Base-by-base conservation (phyloP, 1,140 invertebrate species). In the Atta texana region DNA sequence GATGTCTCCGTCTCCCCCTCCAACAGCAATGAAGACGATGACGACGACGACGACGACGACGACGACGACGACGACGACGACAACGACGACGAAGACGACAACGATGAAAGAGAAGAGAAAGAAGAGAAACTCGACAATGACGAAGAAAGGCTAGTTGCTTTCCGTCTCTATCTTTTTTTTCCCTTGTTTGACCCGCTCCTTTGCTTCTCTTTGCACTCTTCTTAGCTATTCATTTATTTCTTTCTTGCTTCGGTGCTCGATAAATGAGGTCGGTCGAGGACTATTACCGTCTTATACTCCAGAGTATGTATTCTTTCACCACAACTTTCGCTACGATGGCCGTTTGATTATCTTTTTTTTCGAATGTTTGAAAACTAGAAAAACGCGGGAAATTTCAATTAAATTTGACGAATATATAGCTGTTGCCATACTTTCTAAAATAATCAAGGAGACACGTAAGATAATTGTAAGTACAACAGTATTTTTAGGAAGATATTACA, bases 1-100 rank as follows among this genome's bases (percentile, higher is more conserved):
- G 94, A 95, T 95, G 92, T 94, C 89, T 92, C 91, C 91, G 90
- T 93, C 90, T 86, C 2, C 57, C 82, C 66, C 75, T 59, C 75
- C 59, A 28, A 28, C 34, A 61, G 66, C 77, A 53, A 84, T 57
- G 72, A 77, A 14, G 49, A 84, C 21, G 63, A 89, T 34, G 55
- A 74, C 31, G 57, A 49, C 51, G 31, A 75, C 21, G 16, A 74
- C 66, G 51, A 24, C 51, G 64, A 72, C n/a, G 84, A 34, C 57
- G 64, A 72, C 16, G 84, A 72, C 49, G 49, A 78, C 44, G 51
- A 34, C 57, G 55, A 72, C 16, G 28, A 72, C n/a, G 84, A 78
- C 49, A 24, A 78, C 24, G 28, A 31, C 28, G 28, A 31, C 28
- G 57, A 89, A 2, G 57, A 89, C n/a, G 71, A 78, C 28, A 64